Conservation (phyloP, 1,140 invertebrate genomes). For the Rhagoletis zephyria region DNA sequence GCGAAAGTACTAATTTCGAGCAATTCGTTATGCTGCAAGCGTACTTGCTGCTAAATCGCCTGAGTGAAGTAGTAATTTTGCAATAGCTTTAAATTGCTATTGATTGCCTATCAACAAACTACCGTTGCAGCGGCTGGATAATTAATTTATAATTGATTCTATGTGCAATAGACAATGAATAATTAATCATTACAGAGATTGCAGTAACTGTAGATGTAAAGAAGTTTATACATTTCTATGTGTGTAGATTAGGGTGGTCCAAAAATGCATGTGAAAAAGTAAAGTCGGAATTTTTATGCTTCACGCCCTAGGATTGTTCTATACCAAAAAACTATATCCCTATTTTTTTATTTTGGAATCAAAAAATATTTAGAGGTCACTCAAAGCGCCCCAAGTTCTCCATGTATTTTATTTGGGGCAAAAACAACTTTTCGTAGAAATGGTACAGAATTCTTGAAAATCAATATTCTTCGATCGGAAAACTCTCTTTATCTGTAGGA, state of each 20-base stretch:
- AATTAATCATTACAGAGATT: conserved; percentile 12
- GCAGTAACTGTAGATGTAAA: neutral
- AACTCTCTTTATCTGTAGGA: too few species aligned
- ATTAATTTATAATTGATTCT: conserved; percentile 35
- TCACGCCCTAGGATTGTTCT: too few species aligned
- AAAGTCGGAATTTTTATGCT: too few species aligned
- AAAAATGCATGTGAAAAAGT: too few species aligned
- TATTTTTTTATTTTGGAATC: too few species aligned
- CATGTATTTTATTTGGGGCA: too few species aligned
- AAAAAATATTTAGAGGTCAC: too few species aligned
- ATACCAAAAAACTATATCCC: too few species aligned
- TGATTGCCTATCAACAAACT: neutral
- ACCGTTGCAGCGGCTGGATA: neutral
- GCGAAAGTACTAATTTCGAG: conserved; percentile 44
- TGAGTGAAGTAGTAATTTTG: neutral
- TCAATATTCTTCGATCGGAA: too few species aligned
- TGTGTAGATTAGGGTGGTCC: neutral
- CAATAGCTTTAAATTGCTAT: neutral
- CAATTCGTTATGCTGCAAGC: conserved; percentile 17
- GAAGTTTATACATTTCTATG: neutral
- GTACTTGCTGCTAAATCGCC: neutral
- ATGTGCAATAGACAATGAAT: conserved; percentile 10
- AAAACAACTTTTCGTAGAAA: too few species aligned
- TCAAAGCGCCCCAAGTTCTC: too few species aligned
- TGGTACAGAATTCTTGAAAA: too few species aligned